Conservation (phyloP, 2,797 vertebrate genomes). For the Lepilemur septentrionalis region DNA sequence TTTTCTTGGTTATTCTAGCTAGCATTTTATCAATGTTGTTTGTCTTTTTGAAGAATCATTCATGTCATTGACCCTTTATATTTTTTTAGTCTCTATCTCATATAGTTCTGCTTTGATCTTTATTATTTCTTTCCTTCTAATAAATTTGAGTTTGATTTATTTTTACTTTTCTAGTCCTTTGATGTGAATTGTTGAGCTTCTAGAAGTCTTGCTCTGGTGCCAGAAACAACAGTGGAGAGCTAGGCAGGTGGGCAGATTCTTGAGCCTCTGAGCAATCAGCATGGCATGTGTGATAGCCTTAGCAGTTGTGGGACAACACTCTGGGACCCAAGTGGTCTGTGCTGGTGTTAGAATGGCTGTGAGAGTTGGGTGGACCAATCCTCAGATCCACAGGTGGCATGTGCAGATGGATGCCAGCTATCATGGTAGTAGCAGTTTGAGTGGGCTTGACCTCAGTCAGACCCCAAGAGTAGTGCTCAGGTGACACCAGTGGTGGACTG, state of each 20-base stretch:
- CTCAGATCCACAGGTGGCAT: too few relatives aligned
- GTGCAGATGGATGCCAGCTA: too few relatives aligned
- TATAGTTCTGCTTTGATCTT: too few relatives aligned
- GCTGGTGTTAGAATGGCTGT: background rate
- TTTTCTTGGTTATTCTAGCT: too few relatives aligned
- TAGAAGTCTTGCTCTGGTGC: background rate
- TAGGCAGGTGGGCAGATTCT: background rate
- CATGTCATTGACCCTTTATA: too few relatives aligned
- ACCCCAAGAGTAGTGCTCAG: background rate
- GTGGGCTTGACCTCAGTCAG: background rate
- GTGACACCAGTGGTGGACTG: background rate
- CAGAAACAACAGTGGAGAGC: background rate
- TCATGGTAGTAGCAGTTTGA: background rate
- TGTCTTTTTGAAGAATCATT: too few relatives aligned
- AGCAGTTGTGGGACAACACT: background rate
- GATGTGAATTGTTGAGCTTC: background rate
- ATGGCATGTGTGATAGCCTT: background rate
- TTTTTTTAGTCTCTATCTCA: too few relatives aligned
- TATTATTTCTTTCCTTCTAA: too few relatives aligned
- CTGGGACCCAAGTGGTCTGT: background rate
- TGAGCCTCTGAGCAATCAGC: background rate
- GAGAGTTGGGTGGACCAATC: background rate
- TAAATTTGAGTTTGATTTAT: too few relatives aligned
- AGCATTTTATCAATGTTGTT: too few relatives aligned
- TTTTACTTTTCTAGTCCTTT: too few relatives aligned